Base-by-base conservation (phyloP, 2,113 vertebrate species). In the Percina caprodes region DNA sequence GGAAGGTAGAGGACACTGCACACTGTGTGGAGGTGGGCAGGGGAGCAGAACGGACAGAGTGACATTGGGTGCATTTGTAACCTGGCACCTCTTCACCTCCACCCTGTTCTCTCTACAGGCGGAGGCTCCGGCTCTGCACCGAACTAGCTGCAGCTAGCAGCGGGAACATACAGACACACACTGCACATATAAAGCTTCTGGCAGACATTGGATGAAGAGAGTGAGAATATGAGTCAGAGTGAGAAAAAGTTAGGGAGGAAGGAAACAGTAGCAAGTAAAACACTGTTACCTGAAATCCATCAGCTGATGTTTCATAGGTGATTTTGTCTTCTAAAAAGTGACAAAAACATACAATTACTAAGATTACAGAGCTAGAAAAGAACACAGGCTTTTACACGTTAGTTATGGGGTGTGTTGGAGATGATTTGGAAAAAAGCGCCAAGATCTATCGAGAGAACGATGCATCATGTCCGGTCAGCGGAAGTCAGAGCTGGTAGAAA, bases 51-150 rank as follows among this genome's bases (percentile, higher is more conserved):
- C 39, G 73, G 66, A 69, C 70, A 52, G 16, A 24, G 79, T 88
- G 88, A 86, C 87, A 75, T 78, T 70, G 88, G 84, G 71, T 83
- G 61, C 18, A 8, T 83, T 88, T 86, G 90, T 90, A 91, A 92
- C 86, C 74, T 42, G 70, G 86, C 88, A 88, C 92, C 87, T 74
- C 73, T 85, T 74, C 73, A 83, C 63, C 73, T 74, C 61, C 65
- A 59, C 26, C 13, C 48, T 61, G 55, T 58, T 77, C 80, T 84
- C 61, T 55, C 72, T 30, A 72, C 85, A 86, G 83, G 88, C 86
- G 63, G 71, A 85, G 80, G 49, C 62, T 73, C 66, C 10, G 2
- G 33, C 55, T 74, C 58, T 5, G 62, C 30, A 48, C 83, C 23
- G n/a, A 73, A 84, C 23, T 51, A 69, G 70, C 74, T 73, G 69